Base-by-base conservation (phyloP, 2,888 invertebrate genomes). In the Nemoura dubitans region DNA sequence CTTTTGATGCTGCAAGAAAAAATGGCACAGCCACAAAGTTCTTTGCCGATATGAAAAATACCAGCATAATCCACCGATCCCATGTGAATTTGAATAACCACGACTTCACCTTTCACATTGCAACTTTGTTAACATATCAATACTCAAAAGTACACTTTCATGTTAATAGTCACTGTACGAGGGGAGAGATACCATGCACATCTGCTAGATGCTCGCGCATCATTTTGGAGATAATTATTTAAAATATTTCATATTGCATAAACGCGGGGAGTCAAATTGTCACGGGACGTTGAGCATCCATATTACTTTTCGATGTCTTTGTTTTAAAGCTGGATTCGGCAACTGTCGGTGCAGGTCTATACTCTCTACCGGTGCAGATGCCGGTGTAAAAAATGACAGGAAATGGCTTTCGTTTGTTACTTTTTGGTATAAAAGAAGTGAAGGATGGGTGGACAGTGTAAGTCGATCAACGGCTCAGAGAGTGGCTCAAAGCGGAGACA, bases 241-340 rank as follows among this genome's bases (percentile, higher is more conserved):
- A 59, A 59, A 21, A 59, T 59, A 59, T 59, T 59, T 59, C 1
- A 59, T 59, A 59, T 59, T 59, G 14, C 3, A 59, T 7, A 59
- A 59, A 59, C 21, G 59, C 59, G 59, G 59, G 59, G 59, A 21
- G 59, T 59, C 36, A 36, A 3, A 59, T n/a, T n/a, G 59, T 59
- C 59, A 59, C 59, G 59, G 59, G 14, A 59, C 59, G 59, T 16
- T 59, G 59, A 10, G 14, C 59, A 36, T 6, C 36, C 36, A 59
- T 59, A 59, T 59, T 59, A 59, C 59, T 59, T 59, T 59, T 14
- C 59, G 59, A 59, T 59, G 59, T 59, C 59, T 59, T 59, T 59
- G 59, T 59, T 59, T 59, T 59, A 59, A n/a, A 59, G 59, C 21
- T 59, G 59, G 16, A 59, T 59, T 59, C 59, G 59, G 59, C 59